A percentile compares a stretch with the other conserved stretches of the same genome.
Conservation (phyloP, 2,888 invertebrate species). For the Archips crataeganus region DNA sequence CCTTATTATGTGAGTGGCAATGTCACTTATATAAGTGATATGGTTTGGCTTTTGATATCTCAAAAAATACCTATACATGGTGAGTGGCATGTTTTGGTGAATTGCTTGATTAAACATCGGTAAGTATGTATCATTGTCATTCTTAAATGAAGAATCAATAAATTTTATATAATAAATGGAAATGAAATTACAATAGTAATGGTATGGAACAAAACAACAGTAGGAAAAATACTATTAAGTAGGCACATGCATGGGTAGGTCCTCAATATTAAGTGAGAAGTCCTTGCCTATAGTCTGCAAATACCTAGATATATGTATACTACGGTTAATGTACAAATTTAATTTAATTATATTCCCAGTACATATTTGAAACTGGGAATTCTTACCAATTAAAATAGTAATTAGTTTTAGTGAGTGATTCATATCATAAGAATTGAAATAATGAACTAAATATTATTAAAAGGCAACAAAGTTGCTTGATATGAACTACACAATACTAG, state of each 20-base stretch:
- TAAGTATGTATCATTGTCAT: neutral
- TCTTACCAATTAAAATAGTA: no score
- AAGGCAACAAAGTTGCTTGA: neutral
- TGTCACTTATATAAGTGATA: conserved; percentile 10
- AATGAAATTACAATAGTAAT: neutral
- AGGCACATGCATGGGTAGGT: neutral
- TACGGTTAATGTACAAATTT: no score
- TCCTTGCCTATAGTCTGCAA: no score
- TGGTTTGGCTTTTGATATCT: neutral
- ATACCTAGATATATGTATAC: no score
- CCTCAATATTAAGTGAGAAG: neutral
- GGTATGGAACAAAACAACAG: neutral
- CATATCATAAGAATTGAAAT: neutral
- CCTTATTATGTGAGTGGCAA: neutral
- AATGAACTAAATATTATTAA: neutral
- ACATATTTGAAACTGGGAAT: no score
- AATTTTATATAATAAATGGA: no score
- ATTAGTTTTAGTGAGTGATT: no score
- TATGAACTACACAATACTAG: neutral
- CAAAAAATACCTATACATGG: neutral
- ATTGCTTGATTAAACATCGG: neutral
- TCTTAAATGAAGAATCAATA: neutral
- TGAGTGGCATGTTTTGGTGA: neutral
- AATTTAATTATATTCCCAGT: no score
- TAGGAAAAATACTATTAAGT: neutral